Conservation (phyloP, 2,888 invertebrate species). For the Horisme vitalbata region DNA sequence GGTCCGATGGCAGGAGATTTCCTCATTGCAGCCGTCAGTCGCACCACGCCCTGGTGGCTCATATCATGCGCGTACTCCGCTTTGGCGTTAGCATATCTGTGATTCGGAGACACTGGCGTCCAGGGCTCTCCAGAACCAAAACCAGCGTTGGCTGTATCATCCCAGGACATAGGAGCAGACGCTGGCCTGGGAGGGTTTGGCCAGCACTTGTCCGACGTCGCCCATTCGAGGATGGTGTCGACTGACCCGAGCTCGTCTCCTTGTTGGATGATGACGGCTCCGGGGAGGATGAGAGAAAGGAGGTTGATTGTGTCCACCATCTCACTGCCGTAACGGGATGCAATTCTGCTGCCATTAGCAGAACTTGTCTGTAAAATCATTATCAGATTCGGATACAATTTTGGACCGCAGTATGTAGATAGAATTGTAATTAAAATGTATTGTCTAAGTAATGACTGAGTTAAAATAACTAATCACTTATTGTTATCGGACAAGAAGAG, state of each 20-base stretch:
- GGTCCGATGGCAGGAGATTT: conserved; percentile 72
- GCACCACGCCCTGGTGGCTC: conserved; percentile 75
- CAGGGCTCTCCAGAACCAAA: conserved; percentile 84
- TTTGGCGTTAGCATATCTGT: conserved; percentile 84
- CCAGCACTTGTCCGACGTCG: conserved; percentile 71
- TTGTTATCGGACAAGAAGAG: too few relatives aligned
- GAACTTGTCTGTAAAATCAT: conserved; percentile 59
- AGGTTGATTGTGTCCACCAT: conserved; percentile 88
- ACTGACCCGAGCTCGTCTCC: conserved; percentile 88
- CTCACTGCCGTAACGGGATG: conserved; percentile 85
- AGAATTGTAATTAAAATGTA: too few relatives aligned
- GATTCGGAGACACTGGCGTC: conserved; percentile 86
- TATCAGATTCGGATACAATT: too few relatives aligned
- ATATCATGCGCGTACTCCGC: conserved; percentile 72
- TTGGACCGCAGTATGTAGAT: too few relatives aligned
- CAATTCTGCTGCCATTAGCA: conserved; percentile 57
- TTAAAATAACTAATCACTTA: too few relatives aligned
- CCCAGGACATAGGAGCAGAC: conserved; percentile 71
- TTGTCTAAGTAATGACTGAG: too few relatives aligned
- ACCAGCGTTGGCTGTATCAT: conserved; percentile 69
- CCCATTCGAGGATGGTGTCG: conserved; percentile 81
- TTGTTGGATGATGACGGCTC: conserved; percentile 89
- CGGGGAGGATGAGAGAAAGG: conserved; percentile 87
- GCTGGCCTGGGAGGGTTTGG: conserved; percentile 58
- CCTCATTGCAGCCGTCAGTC: conserved; percentile 64